These are phyloP conservation scores for Geococcyx californianus DNA, from an alignment of 2,113 vertebrate genomes.

Conservation along the genomic window DNA sequence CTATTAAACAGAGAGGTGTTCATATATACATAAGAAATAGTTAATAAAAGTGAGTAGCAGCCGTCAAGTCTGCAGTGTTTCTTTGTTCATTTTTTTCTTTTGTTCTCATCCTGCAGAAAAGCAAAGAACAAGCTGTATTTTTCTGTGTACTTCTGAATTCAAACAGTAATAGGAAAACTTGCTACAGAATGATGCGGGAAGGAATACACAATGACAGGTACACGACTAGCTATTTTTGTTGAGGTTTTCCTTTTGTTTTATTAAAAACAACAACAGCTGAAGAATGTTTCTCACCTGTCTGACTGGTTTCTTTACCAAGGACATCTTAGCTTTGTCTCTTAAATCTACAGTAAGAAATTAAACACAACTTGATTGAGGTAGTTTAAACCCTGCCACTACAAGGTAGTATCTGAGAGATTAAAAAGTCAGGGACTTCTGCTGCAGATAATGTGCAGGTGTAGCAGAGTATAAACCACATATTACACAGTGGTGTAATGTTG, in stretches of 20 bases:
- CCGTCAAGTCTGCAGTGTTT: neutral
- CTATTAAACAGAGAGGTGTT: neutral
- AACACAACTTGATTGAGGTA: neutral
- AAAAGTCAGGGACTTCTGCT: neutral
- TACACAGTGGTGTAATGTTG: neutral
- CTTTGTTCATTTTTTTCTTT: neutral
- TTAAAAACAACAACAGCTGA: neutral
- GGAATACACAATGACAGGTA: neutral
- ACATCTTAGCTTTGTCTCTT: neutral
- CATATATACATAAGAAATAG: neutral
- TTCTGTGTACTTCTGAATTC: neutral
- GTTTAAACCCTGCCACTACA: neutral
- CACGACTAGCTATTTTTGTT: neutral
- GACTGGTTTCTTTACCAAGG: neutral
- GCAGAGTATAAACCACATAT: neutral
- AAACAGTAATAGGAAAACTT: neutral
- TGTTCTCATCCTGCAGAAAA: neutral
- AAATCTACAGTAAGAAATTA: neutral
- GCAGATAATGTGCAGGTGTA: neutral
- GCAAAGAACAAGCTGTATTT: neutral
- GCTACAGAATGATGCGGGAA: fast-evolving
- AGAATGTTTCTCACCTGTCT: neutral
- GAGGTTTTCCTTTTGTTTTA: neutral
- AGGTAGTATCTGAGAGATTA: neutral
- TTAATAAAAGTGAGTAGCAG: neutral